phyloP scores from a whole-genome alignment of 2,888 invertebrate genomes.

The Dasysyrphus albostriatus region DNA sequence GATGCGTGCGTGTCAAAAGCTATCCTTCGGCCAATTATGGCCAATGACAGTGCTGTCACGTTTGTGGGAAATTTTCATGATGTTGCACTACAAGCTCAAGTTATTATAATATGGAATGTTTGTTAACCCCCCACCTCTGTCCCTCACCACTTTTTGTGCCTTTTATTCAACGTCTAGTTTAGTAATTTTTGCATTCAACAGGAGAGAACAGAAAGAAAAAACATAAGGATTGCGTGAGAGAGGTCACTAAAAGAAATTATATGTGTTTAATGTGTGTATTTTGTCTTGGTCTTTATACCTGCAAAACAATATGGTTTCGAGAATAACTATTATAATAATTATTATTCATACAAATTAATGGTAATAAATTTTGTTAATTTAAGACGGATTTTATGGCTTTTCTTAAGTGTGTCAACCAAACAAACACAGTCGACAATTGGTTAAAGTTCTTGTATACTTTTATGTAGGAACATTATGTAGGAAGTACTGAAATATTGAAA shows the following conservation, averaged over 20 bases:
- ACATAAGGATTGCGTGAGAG: constrained; percentile 64
- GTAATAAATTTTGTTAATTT: too few relatives aligned
- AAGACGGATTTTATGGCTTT: too few relatives aligned
- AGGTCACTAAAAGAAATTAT: constrained; percentile 31
- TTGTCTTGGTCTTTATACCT: not conserved
- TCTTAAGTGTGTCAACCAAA: too few relatives aligned
- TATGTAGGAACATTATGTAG: too few relatives aligned
- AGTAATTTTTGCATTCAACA: constrained; percentile 54
- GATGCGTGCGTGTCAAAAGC: constrained; percentile 67
- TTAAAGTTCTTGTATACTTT: too few relatives aligned
- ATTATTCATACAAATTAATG: too few relatives aligned
- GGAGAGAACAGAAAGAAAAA: constrained; percentile 33
- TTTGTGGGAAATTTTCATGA: constrained; percentile 64
- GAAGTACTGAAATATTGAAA: too few relatives aligned
- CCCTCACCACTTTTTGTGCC: not conserved
- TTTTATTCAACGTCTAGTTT: not conserved
- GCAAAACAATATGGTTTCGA: not conserved
- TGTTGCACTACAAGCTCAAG: constrained; percentile 28
- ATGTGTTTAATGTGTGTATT: not conserved
- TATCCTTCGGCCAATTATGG: constrained; percentile 60
- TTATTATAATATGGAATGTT: not conserved
- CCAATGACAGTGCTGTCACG: constrained; percentile 65
- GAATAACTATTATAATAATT: too few relatives aligned
- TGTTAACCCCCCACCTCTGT: too few relatives aligned
- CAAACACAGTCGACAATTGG: too few relatives aligned